Percentiles rank a stretch among this genome's conserved stretches.
Evolutionary conservation across 2,888 invertebrate species (phyloP).

Genomic region (Mythimna vitellina): DNA sequence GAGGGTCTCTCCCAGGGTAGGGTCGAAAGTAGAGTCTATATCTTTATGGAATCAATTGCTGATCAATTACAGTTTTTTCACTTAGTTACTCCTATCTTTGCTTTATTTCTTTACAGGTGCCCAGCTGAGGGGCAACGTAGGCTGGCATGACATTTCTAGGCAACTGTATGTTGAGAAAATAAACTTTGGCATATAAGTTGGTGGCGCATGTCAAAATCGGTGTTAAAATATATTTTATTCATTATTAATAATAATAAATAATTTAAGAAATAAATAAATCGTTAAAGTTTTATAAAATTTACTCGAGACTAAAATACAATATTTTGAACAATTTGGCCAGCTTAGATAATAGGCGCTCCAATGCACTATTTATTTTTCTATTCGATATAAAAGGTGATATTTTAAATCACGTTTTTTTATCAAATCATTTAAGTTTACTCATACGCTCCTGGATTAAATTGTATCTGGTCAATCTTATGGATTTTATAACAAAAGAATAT

Average conservation of each 20-base stretch:
- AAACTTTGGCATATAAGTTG: no score
- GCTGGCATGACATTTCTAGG: no score
- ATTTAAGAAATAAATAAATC: not conserved
- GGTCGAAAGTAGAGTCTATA: no score
- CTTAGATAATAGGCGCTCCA: conserved; percentile 16
- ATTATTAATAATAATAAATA: conserved; percentile 3
- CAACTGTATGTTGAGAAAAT: no score
- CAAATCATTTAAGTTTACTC: conserved; percentile 8
- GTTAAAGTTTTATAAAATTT: conserved; percentile 16
- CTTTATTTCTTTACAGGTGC: no score
- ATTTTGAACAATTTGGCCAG: conserved; percentile 19
- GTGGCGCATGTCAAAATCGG: no score
- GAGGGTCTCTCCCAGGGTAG: no score
- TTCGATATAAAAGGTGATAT: not conserved
- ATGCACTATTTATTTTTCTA: conserved; percentile 6
- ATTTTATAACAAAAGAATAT: not conserved
- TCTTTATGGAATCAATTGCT: no score
- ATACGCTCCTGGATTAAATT: conserved; percentile 3
- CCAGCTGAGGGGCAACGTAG: no score
- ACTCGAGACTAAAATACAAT: conserved; percentile 19
- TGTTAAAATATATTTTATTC: not conserved
- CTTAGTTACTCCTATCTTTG: no score
- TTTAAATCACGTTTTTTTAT: no score
- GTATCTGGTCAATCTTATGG: not conserved
- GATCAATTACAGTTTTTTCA: no score